A percentile compares a stretch with the other conserved stretches of the same genome.
Evolutionary conservation across 2,113 vertebrate species (phyloP).

Genomic region (Tragulus kanchil): DNA sequence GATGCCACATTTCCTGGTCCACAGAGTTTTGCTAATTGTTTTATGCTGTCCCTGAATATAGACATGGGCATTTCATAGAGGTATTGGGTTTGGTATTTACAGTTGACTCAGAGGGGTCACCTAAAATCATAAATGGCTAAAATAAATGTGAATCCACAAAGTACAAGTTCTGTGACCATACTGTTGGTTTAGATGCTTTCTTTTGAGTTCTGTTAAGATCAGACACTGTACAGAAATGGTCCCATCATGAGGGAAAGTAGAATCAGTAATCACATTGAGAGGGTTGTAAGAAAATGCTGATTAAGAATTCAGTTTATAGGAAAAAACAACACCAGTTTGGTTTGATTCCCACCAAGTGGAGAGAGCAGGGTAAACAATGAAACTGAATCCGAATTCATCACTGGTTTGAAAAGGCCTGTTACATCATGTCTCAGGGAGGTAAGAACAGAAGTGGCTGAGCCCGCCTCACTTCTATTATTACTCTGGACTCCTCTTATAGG

Average conservation of each 20-base stretch:
- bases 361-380: slow-evolving; percentile 4
- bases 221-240: neutral
- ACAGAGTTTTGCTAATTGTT: neutral
- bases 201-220: neutral
- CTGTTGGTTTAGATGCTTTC: neutral
- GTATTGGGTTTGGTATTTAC: slow-evolving; percentile 2
- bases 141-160: neutral
- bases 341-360: neutral
- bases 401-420: slow-evolving; percentile 61
- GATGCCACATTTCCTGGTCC: slow-evolving; percentile 75
- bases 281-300: neutral
- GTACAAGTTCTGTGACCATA: neutral
- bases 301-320: neutral
- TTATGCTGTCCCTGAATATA: slow-evolving; percentile 53
- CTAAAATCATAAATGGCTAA: neutral
- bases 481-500: neutral
- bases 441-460: neutral
- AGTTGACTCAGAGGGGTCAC: neutral
- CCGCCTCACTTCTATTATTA: slow-evolving; percentile 11
- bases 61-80: slow-evolving; percentile 25
- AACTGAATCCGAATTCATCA: neutral
- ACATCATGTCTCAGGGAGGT: neutral
- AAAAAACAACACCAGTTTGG: neutral
- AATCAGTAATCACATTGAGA: neutral
- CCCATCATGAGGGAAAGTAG: neutral